Evolutionary conservation across 2,797 vertebrate genomes (phyloP), one percentile per base, ranked within the genome.

Genomic region (Austrolebias charrua): DNA sequence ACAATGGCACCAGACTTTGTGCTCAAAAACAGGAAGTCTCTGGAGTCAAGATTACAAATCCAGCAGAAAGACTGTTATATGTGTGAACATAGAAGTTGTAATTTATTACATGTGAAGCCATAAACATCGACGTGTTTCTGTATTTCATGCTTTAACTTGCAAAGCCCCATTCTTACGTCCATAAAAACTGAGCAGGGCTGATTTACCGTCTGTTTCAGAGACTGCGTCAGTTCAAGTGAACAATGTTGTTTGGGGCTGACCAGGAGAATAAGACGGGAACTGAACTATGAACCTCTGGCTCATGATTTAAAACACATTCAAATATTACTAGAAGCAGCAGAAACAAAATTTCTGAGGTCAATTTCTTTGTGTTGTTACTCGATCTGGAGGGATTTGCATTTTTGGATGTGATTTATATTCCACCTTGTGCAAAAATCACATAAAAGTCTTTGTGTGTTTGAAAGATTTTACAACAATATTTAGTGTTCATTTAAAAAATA

Each of bases 1-100:
- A 12, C 40, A 29, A 31, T 16, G 8, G 5, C 1, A 0, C 3
- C 35, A 1, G 33, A 51, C 19, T 20, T 18, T 55, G 15, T 5
- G 12, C 7, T 43, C 40, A 79, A 59, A 47, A 18, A 40, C 60
- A 69, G 76, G 69, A 79, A 81, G 69, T 73, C 31, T 55, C 19
- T 1, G 3, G 6, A 31, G 38, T 4, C 10, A 15, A 24, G 24
- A 24, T 24, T 24, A 24, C 1, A 4, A 28, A n/a, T 48, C 14
- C n/a, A 48, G 20, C 15, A 6, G 9, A 61, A 47, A 19, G 4
- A 1, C 8, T 43, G n/a, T 45, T 13, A 24, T 1, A 14, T 12
- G 11, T 18, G 4, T 50, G 44, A 38, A 45, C 12, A 16, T 31
- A 35, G 15, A 38, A 8, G 48, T 40, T 40, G 24, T 63, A 46